A percentile compares a stretch with the other conserved stretches of the same genome.
Conservation (phyloP, 2,113 vertebrate species). For the Pristiophorus japonicus region DNA sequence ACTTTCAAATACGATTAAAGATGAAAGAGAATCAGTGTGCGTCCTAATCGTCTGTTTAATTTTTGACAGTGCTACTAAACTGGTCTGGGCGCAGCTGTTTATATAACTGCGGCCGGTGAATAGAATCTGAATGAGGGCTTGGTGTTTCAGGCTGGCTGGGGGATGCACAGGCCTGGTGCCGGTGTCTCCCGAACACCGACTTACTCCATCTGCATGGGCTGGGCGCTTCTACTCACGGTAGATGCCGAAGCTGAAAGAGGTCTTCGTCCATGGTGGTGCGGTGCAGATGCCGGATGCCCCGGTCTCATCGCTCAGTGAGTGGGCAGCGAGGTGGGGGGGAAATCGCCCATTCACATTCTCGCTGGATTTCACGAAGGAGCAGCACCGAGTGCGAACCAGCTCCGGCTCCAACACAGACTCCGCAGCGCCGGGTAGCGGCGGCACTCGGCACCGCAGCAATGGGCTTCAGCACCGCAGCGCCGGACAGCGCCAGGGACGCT, state of each 20-base stretch:
- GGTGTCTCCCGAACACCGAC: not conserved
- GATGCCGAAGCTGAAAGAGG: conserved; percentile 33
- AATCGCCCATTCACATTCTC: conserved; percentile 26
- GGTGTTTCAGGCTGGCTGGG: conserved; percentile 1
- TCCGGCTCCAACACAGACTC: not conserved
- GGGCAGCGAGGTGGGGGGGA: not conserved
- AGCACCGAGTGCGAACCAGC: not conserved
- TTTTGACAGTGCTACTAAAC: not conserved
- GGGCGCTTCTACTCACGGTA: conserved; percentile 9
- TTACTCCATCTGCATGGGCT: not conserved
- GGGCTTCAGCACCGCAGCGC: conserved; percentile 14
- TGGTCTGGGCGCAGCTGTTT: not conserved
- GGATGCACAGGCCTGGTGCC: conserved; percentile 5
- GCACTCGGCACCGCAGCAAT: not conserved
- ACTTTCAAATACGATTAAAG: not conserved
- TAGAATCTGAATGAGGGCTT: not conserved
- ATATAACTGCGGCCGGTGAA: not conserved
- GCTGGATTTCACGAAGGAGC: not conserved
- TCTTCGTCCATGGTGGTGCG: conserved; percentile 24
- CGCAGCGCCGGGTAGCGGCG: conserved; percentile 27
- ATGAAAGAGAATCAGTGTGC: not conserved
- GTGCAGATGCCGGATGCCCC: conserved; percentile 1
- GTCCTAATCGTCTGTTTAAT: not conserved
- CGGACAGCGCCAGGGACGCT: not conserved
- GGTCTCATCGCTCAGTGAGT: conserved; percentile 34